Base-by-base conservation (phyloP, 2,888 invertebrate genomes). In the Drosophila pseudotakahashii region DNA sequence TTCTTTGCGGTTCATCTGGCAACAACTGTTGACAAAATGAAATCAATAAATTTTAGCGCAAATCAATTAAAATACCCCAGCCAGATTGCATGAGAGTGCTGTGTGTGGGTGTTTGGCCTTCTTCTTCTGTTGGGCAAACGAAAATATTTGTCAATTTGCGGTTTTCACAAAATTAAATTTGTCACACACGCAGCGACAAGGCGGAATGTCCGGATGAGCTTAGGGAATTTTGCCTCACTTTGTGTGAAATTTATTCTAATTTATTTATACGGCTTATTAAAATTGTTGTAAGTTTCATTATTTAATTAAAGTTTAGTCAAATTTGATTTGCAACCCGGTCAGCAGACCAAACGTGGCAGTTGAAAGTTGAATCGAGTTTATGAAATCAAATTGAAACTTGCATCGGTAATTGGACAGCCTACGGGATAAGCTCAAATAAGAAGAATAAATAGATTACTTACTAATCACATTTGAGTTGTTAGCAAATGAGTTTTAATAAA, bases 121-220 rank as follows among this genome's bases (percentile, higher is more conserved):
- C 60, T 39, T 39, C 62, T 60, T 11, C 34, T 79, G 77, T 71
- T 86, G 62, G 69, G 72, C 61, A 81, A 88, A 89, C 75, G 76
- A 88, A 84, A 89, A 89, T 84, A 89, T 89, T 84, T 84, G 84
- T 76, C 89, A 88, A 88, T 84, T 84, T 84, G 84, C 47, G 84
- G 84, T 74, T 79, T 85, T 71, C 69, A 70, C 70, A 76, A 89
- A 84, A 84, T 84, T 89, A 85, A 89, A 88, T 84, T 88, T 89
- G 74, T 58, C 66, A 63, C 71, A 68, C 66, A 66, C 41, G n/a
- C 9, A 37, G 9, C 2, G n/a, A 10, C 16, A 10, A 41, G 7
- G 9, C n/a, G 4, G 10, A 34, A 53, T 39, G n/a, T 42, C 32
- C 36, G 32, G 26, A 44, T 37, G 44, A 64, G 69, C 45, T 64